Conservation (phyloP, 2,113 vertebrate genomes). For the Phasianus colchicus region DNA sequence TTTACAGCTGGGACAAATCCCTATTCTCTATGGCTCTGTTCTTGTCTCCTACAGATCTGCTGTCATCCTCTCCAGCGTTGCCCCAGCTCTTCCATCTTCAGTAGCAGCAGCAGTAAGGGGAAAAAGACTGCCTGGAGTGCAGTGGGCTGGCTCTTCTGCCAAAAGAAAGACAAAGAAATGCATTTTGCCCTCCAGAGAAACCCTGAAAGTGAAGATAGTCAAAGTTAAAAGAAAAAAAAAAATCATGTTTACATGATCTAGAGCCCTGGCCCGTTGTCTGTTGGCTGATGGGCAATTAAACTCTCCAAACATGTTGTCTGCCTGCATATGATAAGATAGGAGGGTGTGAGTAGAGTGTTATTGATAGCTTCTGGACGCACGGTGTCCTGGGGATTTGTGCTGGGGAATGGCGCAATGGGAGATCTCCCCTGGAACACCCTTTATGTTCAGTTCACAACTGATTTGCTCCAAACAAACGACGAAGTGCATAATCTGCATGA, state of each 20-base stretch:
- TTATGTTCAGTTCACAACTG: neutral
- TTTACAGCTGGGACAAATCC: neutral
- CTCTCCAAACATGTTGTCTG: neutral
- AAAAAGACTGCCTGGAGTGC: neutral
- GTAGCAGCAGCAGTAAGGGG: rapidly evolving
- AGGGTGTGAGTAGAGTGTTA: neutral
- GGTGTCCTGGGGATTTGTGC: neutral
- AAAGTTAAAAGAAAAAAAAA: neutral
- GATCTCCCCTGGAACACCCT: neutral
- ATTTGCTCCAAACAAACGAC: neutral
- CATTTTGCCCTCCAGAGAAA: neutral
- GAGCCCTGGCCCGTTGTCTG: neutral
- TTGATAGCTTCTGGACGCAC: neutral
- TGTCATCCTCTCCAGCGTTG: neutral
- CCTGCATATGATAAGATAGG: neutral
- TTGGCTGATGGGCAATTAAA: neutral
- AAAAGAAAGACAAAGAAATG: rapidly evolving
- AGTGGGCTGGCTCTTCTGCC: neutral
- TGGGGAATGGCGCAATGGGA: neutral
- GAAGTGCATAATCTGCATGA: neutral
- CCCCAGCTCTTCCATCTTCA: neutral
- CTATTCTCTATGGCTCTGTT: neutral
- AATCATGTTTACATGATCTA: neutral
- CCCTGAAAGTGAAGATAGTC: neutral
- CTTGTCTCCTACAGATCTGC: neutral